These are phyloP conservation scores for Drosophila sordidula DNA, from an alignment of 2,888 invertebrate genomes.

Conservation along the genomic window DNA sequence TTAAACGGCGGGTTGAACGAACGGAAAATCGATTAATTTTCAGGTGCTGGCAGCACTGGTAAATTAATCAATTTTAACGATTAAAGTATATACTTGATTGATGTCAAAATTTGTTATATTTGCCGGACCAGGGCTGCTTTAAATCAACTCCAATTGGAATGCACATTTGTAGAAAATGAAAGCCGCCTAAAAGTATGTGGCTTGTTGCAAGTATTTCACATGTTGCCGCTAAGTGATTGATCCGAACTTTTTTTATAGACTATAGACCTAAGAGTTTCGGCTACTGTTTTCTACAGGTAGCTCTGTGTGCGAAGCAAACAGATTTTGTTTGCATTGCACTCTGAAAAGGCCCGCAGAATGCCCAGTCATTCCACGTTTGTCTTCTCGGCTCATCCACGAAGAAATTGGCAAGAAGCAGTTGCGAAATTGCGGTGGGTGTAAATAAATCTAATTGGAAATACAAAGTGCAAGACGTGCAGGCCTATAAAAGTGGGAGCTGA, in stretches of 20 bases:
- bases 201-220: background rate
- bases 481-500: conserved; percentile 49
- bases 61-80: background rate
- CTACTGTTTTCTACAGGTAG: background rate
- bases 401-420: conserved; percentile 1
- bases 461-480: conserved; percentile 21
- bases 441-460: conserved; percentile 40
- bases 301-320: background rate
- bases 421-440: conserved; percentile 25
- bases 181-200: conserved; percentile 42
- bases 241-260: background rate
- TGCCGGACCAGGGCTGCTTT: background rate
- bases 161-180: background rate
- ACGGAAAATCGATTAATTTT: background rate
- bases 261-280: background rate
- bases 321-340: conserved; percentile 23
- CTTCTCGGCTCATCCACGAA: background rate
- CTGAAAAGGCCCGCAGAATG: background rate
- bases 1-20: conserved; percentile 14
- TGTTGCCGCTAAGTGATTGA: background rate
- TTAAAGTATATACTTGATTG: no score
- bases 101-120: no score
- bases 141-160: no score
- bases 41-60: background rate
- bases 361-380: background rate